Evolutionary conservation across 2,888 invertebrate species (phyloP).

Genomic region (Neoscelio sp.): DNA sequence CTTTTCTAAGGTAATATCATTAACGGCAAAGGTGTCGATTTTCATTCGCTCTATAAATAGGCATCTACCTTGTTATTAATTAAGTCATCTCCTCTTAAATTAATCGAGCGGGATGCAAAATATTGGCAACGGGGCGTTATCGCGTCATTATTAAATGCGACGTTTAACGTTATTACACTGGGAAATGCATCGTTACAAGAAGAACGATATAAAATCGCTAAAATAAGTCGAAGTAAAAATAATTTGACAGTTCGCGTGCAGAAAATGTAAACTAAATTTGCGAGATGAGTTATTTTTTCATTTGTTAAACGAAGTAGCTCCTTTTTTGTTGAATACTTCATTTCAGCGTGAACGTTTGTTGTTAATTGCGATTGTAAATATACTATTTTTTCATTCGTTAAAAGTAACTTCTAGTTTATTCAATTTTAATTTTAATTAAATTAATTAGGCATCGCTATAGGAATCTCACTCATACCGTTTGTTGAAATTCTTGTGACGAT

Average conservation of each 20-base stretch:
- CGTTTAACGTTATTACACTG: slow-evolving; percentile 25
- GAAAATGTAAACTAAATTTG: background rate
- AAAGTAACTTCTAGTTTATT: too few species aligned
- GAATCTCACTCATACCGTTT: background rate
- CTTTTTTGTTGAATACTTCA: too few species aligned
- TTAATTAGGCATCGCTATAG: background rate
- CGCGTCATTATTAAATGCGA: slow-evolving; percentile 19
- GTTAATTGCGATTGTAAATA: background rate
- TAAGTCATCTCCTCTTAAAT: slow-evolving; percentile 51
- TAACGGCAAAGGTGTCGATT: slow-evolving; percentile 53
- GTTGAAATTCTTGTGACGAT: background rate
- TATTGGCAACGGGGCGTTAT: slow-evolving; percentile 68
- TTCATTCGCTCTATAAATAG: slow-evolving; percentile 44
- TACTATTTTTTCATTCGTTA: background rate
- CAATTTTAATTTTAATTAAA: too few species aligned
- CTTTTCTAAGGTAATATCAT: slow-evolving; percentile 30
- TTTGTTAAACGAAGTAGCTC: slow-evolving; percentile 3
- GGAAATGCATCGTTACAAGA: slow-evolving; percentile 3
- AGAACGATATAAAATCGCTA: slow-evolving; percentile 3
- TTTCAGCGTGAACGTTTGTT: too few species aligned
- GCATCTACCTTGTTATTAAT: slow-evolving; percentile 52
- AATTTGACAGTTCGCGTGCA: slow-evolving; percentile 1
- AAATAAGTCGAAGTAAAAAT: slow-evolving; percentile 26
- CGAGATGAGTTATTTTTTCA: slow-evolving; percentile 11
- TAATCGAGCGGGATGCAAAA: slow-evolving; percentile 74